These are phyloP conservation scores for Siniperca undulata DNA, from an alignment of 2,797 vertebrate species.

Conservation along the genomic window DNA sequence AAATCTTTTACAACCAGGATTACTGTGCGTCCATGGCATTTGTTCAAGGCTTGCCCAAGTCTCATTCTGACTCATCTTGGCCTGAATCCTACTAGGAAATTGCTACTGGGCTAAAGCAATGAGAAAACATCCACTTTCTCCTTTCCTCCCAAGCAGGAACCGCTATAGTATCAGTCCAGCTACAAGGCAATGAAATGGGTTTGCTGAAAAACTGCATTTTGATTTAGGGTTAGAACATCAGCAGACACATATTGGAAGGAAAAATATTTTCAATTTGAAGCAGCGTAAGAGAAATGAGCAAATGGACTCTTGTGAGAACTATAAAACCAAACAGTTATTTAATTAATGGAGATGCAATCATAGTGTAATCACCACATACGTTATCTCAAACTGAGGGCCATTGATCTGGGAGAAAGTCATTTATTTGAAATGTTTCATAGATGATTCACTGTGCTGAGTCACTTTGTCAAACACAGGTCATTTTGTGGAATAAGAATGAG, in stretches of 20 bases:
- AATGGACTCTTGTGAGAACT: background rate
- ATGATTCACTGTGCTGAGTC: background rate
- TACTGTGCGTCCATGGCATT: slow-evolving; percentile 51
- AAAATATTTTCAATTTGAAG: slow-evolving; percentile 12
- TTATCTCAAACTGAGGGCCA: background rate
- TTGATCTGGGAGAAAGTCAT: background rate
- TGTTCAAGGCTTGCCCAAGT: slow-evolving; percentile 59
- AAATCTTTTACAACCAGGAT: slow-evolving; percentile 46
- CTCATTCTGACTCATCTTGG: slow-evolving; percentile 70
- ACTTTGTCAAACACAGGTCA: background rate
- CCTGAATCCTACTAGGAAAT: slow-evolving; percentile 62
- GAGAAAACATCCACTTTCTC: slow-evolving; percentile 46
- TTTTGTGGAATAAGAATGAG: background rate
- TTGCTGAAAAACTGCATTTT: slow-evolving; percentile 26
- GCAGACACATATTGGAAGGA: slow-evolving; percentile 12
- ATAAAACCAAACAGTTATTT: background rate
- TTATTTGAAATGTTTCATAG: background rate
- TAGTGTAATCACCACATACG: background rate
- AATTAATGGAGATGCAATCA: background rate
- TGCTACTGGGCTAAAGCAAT: slow-evolving; percentile 42
- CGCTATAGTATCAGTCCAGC: slow-evolving; percentile 25
- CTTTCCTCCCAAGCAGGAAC: slow-evolving; percentile 23
- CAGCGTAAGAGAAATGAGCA: background rate
- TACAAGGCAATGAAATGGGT: slow-evolving; percentile 28
- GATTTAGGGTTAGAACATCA: slow-evolving; percentile 38